phyloP scores from a whole-genome alignment of 2,888 invertebrate genomes.

The Epistrophe eligans region DNA sequence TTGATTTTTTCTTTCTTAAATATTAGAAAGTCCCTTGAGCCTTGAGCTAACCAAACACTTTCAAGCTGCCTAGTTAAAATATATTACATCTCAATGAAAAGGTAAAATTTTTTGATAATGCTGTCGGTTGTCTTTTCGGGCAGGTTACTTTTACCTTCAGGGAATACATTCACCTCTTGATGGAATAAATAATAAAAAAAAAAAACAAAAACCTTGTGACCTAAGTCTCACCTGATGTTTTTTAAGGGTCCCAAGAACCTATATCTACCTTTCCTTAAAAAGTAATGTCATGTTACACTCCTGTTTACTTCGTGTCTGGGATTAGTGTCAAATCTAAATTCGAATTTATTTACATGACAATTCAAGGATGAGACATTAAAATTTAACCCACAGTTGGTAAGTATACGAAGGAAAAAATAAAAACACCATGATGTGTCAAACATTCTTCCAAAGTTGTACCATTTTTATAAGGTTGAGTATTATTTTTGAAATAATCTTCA shows the following conservation, averaged over 20 bases:
- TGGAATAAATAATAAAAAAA: conserved; percentile 48
- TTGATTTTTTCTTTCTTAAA: not conserved
- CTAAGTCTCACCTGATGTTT: conserved; percentile 55
- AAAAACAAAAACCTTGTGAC: conserved; percentile 24
- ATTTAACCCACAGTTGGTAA: conserved; percentile 45
- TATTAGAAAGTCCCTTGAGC: not conserved
- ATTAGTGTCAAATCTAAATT: conserved; percentile 61
- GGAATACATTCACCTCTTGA: conserved; percentile 42
- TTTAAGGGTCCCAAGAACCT: conserved; percentile 42
- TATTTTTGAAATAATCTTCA: conserved; percentile 53
- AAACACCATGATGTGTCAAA: conserved; percentile 42
- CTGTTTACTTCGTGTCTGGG: conserved; percentile 51
- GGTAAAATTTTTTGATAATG: not conserved
- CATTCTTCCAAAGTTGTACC: conserved; percentile 52
- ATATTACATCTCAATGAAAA: not conserved
- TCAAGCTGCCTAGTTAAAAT: not conserved
- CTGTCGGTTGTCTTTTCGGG: not conserved
- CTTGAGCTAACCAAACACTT: not conserved
- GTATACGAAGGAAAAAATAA: not conserved
- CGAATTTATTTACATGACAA: conserved; percentile 73
- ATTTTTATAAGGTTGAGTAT: conserved; percentile 43
- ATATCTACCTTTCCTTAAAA: not conserved
- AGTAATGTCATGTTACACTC: conserved; percentile 37
- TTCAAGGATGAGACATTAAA: conserved; percentile 63
- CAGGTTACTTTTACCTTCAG: conserved; percentile 6